Percentiles rank a stretch among this genome's conserved stretches.
phyloP scores from a whole-genome alignment of 2,797 vertebrate genomes.

The Schizopygopsis malacanthus region DNA sequence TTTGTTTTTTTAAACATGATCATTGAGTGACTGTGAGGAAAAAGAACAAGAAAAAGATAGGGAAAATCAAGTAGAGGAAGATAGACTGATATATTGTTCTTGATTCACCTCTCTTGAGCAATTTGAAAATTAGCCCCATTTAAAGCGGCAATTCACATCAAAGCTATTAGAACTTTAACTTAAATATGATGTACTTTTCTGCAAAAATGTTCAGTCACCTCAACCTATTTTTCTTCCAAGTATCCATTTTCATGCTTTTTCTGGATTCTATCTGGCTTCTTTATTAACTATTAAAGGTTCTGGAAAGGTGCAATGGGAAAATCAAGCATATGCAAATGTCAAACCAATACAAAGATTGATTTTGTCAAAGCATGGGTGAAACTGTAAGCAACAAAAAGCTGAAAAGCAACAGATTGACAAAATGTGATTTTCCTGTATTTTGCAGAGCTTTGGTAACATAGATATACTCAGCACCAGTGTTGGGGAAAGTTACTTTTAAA shows the following conservation, averaged over 20 bases:
- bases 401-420: conserved; percentile 19
- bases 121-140: neutral
- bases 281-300: conserved; percentile 2
- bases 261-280: neutral
- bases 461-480: conserved; percentile 10
- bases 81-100: neutral
- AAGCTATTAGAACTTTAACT: neutral
- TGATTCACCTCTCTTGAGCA: neutral
- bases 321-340: conserved; percentile 15
- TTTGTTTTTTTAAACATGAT: neutral
- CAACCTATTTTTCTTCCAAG: neutral
- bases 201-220: neutral
- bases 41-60: neutral
- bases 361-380: conserved; percentile 20
- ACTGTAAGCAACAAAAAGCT: conserved; percentile 34
- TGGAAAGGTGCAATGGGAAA: conserved; percentile 11
- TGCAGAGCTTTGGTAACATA: conserved; percentile 21
- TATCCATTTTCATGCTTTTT: neutral
- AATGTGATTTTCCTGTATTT: conserved; percentile 37
- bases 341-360: conserved; percentile 3
- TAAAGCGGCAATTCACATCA: neutral
- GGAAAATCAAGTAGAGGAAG: neutral
- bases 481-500: no score
- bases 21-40: neutral
- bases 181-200: neutral